Base-by-base conservation (phyloP, 2,113 vertebrate species). In the Carlito syrichta region DNA sequence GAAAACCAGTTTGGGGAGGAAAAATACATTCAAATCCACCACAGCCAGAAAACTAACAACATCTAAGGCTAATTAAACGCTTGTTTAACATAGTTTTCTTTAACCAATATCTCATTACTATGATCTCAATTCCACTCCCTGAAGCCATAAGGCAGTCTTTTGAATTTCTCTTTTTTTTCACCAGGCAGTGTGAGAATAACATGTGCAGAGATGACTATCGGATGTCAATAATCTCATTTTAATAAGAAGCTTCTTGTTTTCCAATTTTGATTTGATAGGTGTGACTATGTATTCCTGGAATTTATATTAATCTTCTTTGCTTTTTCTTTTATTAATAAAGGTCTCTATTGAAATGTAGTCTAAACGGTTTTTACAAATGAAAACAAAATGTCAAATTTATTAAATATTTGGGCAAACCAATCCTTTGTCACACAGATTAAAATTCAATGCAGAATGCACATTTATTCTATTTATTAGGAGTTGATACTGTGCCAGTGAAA, bases 61-160 rank as follows among this genome's bases (percentile, higher is more conserved):
- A 92, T 56, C 22, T 69, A 91, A 79, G 40, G 25, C 81, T 62
- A 95, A 97, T 93, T 95, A 91, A 97, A 84, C 43, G 23, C 48
- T 91, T 95, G 48, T 92, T 93, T 92, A 93, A 40, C 40, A 79
- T 45, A 94, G 40, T 87, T 94, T 77, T 43, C 69, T 95, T 92
- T 79, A 96, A 90, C 50, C 8, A 90, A 13, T 77, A 90, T 92
- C 87, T 96, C 69, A 76, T 92, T 95, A 71, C n/a, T 81, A 3
- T 83, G 71, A 85, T 94, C 73, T 92, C 23, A 22, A 0, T 87
- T 81, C n/a, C 13, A 60, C 60, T 58, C 35, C 48, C 45, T 71
- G 20, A 45, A 91, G 27, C 86, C 71, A 73, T 27, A 35, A 89
- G n/a, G 4, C 3, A 38, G 6, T 95, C 52, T 91, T 81, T 68